These are phyloP conservation scores for Tortricodes alternella DNA, from an alignment of 2,888 invertebrate genomes.

Conservation along the genomic window DNA sequence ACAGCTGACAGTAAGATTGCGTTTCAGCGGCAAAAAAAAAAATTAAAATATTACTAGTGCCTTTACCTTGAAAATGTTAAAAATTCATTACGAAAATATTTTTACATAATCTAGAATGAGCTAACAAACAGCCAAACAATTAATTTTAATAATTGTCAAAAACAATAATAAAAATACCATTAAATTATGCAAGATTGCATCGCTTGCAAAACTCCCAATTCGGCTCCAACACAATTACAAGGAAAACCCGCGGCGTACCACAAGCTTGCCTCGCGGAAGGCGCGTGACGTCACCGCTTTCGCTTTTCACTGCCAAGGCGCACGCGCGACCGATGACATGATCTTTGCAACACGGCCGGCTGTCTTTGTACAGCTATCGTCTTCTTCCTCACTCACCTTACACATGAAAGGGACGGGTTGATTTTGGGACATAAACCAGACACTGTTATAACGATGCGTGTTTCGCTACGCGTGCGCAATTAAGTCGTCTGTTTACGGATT, in stretches of 20 bases:
- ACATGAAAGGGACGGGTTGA: not conserved
- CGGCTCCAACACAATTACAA: conserved; percentile 6
- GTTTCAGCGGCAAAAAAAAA: no score
- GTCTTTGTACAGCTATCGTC: not conserved
- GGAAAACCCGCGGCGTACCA: conserved; percentile 17
- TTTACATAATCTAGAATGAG: no score
- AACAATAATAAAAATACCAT: not conserved
- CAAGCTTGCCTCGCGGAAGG: conserved; percentile 31
- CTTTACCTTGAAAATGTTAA: no score
- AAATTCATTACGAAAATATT: no score
- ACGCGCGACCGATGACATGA: conserved; percentile 32
- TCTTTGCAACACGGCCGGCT: conserved; percentile 19
- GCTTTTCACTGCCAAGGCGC: conserved; percentile 80
- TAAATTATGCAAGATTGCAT: not conserved
- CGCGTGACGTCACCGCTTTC: conserved; percentile 63
- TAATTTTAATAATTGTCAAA: not conserved
- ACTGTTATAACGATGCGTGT: not conserved
- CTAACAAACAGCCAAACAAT: no score
- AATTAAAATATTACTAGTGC: no score
- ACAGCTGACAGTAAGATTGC: no score
- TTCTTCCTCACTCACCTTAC: not conserved
- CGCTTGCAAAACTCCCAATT: no score
- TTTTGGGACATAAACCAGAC: not conserved
- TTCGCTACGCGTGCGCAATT: not conserved
- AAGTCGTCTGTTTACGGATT: not conserved